Conservation (phyloP, 2,888 invertebrate genomes). For the Chloroclystis v-ata region DNA sequence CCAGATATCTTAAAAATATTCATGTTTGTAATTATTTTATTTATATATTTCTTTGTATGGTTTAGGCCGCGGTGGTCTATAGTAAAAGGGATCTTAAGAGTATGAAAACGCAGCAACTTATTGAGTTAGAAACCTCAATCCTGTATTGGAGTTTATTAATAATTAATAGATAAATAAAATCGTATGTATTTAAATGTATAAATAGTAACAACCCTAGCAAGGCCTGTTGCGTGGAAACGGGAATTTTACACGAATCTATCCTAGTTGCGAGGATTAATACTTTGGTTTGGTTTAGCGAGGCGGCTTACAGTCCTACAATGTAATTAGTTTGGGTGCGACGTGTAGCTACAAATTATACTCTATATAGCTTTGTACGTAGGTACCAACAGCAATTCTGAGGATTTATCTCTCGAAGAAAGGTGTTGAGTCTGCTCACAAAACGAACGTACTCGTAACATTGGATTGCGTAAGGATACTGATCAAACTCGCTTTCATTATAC, state of each 20-base stretch:
- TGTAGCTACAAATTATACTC: slow-evolving; percentile 34
- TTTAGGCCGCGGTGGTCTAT: too few species aligned
- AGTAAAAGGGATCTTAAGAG: too few species aligned
- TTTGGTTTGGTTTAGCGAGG: slow-evolving; percentile 39
- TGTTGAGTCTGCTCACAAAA: neutral
- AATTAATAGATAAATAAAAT: too few species aligned
- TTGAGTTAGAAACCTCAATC: too few species aligned
- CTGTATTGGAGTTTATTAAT: too few species aligned
- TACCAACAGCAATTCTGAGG: slow-evolving; percentile 9
- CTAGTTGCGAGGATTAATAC: slow-evolving; percentile 40
- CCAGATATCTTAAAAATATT: too few species aligned
- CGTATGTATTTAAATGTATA: too few species aligned
- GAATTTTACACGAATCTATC: slow-evolving; percentile 29
- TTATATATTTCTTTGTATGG: too few species aligned
- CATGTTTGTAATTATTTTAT: too few species aligned
- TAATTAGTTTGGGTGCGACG: slow-evolving; percentile 47
- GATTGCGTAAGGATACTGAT: too few species aligned
- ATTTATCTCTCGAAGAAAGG: slow-evolving; percentile 2
- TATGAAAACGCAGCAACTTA: too few species aligned
- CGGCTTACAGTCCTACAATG: slow-evolving; percentile 45
- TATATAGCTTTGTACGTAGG: slow-evolving; percentile 8
- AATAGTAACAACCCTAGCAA: slow-evolving; percentile 2
- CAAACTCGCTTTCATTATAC: too few species aligned
- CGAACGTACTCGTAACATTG: neutral
- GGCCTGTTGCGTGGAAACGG: slow-evolving; percentile 30